A percentile compares a stretch with the other conserved stretches of the same genome.
These are phyloP conservation scores for Meles meles DNA, from an alignment of 2,113 vertebrate species.

Conservation along the genomic window DNA sequence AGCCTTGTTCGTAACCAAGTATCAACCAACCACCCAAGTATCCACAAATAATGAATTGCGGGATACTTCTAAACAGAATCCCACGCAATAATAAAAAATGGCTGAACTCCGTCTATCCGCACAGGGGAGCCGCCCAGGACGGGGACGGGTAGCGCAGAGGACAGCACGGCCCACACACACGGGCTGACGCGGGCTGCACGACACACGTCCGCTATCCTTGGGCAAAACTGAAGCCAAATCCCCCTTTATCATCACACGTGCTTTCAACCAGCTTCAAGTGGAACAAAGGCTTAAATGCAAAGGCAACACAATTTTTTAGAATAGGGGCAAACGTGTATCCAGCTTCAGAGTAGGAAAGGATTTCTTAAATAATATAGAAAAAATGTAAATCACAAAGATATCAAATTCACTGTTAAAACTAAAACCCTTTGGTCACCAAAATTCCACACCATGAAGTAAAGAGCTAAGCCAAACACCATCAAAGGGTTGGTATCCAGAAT, in stretches of 20 bases:
- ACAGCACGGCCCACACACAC: background rate
- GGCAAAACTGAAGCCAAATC: background rate
- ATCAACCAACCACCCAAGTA: background rate
- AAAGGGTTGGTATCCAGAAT: background rate
- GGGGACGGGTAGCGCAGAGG: rapidly evolving
- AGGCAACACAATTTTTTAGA: background rate
- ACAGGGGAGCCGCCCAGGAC: background rate
- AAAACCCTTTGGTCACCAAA: background rate
- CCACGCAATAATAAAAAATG: background rate
- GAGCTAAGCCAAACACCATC: background rate
- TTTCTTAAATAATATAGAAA: background rate
- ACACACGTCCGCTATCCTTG: background rate
- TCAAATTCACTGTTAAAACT: background rate
- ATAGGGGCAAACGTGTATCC: background rate
- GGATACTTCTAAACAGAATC: background rate
- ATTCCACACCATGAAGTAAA: background rate
- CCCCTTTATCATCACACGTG: background rate
- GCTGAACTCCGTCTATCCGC: background rate
- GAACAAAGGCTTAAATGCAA: background rate
- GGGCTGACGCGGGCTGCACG: rapidly evolving
- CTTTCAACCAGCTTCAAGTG: background rate
- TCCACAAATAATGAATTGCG: background rate
- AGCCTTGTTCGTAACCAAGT: background rate
- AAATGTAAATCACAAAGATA: background rate
- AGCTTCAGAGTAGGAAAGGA: background rate